phyloP scores from a whole-genome alignment of 2,113 vertebrate species.

The Tetrax tetrax region DNA sequence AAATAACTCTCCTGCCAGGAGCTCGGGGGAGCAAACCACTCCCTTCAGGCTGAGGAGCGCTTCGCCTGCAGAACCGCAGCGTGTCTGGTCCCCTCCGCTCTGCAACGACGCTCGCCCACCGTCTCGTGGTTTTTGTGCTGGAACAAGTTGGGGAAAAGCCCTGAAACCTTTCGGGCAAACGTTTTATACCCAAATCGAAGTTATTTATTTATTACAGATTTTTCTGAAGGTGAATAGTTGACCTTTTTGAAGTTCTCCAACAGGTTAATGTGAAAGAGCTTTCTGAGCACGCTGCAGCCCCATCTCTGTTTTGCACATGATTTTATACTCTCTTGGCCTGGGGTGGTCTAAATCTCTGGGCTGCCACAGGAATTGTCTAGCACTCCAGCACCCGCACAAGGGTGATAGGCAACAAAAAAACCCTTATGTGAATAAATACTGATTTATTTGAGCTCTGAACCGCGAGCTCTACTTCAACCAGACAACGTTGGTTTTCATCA shows the following conservation, averaged over 20 bases:
- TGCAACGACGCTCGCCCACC: neutral
- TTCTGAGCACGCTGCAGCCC: neutral
- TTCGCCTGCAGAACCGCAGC: neutral
- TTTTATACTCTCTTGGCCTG: neutral
- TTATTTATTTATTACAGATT: neutral
- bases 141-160: neutral
- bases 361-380: rapidly evolving
- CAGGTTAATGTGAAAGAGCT: neutral
- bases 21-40: neutral
- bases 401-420: neutral
- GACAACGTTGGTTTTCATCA: too few species aligned
- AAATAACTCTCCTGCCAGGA: neutral
- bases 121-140: rapidly evolving
- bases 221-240: neutral
- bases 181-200: too few species aligned
- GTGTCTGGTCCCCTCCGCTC: neutral
- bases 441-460: neutral
- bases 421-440: neutral
- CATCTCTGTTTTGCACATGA: neutral
- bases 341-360: too few species aligned
- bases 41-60: neutral
- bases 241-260: neutral
- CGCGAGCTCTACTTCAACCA: neutral
- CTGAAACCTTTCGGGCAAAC: rapidly evolving
- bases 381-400: too few species aligned